These are phyloP conservation scores for Dolichomitus sp. DNA, from an alignment of 2,888 invertebrate genomes.

Conservation along the genomic window DNA sequence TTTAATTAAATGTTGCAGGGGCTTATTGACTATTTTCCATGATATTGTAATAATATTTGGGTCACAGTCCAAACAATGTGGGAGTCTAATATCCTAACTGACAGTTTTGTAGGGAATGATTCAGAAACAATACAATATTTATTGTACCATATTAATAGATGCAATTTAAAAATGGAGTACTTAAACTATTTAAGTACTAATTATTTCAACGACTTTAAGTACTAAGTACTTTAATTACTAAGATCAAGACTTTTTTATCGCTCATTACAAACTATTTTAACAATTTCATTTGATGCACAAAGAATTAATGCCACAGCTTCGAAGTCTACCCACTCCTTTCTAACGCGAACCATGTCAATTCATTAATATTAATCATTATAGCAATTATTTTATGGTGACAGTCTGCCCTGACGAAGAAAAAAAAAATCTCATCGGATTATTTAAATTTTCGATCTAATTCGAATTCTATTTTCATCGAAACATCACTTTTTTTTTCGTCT, in stretches of 20 bases:
- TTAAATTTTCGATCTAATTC: neutral
- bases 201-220: too few species aligned
- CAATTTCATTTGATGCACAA: constrained; percentile 58
- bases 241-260: too few species aligned
- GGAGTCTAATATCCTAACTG: too few species aligned
- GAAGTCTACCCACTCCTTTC: constrained; percentile 64
- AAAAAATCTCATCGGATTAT: neutral
- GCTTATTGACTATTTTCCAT: neutral
- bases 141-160: too few species aligned
- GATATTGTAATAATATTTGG: too few species aligned
- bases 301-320: constrained; percentile 70
- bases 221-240: too few species aligned
- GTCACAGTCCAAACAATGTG: too few species aligned
- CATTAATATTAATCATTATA: constrained; percentile 67
- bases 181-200: too few species aligned
- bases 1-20: neutral
- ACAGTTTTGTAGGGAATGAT: too few species aligned
- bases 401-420: neutral
- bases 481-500: constrained; percentile 1
- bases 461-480: constrained; percentile 12
- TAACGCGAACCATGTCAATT: constrained; percentile 73
- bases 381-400: constrained; percentile 50
- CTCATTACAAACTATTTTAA: too few species aligned
- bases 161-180: too few species aligned
- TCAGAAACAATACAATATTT: too few species aligned